A percentile compares a stretch with the other conserved stretches of the same genome.
Conservation (phyloP, 2,888 invertebrate genomes). For the Xylophagus ater region DNA sequence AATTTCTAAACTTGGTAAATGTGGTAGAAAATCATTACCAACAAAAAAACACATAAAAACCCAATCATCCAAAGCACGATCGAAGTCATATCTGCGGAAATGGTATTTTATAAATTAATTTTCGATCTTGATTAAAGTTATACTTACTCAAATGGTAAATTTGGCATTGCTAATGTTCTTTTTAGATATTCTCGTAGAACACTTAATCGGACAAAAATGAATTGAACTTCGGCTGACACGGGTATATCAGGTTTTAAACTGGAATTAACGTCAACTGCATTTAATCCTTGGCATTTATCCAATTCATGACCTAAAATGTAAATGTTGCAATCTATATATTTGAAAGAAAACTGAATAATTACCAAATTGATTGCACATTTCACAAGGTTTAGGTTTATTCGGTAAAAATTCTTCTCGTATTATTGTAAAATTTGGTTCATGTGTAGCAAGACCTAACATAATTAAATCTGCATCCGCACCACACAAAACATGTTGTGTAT, state of each 20-base stretch:
- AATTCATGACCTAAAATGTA: conserved; percentile 61
- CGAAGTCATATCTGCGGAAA: conserved; percentile 66
- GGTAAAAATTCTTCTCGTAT: conserved; percentile 98
- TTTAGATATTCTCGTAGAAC: conserved; percentile 90
- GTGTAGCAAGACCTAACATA: conserved; percentile 96
- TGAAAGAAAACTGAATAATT: conserved; percentile 17
- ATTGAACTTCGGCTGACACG: conserved; percentile 67
- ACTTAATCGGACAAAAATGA: conserved; percentile 86
- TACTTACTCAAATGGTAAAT: conserved; percentile 67
- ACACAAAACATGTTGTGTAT: conserved; percentile 94
- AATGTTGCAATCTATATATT: neutral
- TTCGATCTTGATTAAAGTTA: neutral
- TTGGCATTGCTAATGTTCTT: conserved; percentile 78
- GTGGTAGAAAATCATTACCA: conserved; percentile 97
- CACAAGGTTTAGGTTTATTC: conserved; percentile 90
- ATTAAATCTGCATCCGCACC: conserved; percentile 98
- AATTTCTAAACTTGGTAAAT: conserved; percentile 95
- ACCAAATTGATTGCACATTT: conserved; percentile 80
- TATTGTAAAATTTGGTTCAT: conserved; percentile 98
- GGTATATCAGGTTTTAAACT: conserved; percentile 41
- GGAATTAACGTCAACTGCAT: conserved; percentile 46
- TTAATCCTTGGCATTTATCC: conserved; percentile 78
- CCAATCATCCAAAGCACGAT: conserved; percentile 95
- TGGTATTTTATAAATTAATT: neutral
- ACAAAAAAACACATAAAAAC: conserved; percentile 99